These are phyloP conservation scores for Epinephelus fuscoguttatus DNA, from an alignment of 2,113 vertebrate species.

Conservation along the genomic window DNA sequence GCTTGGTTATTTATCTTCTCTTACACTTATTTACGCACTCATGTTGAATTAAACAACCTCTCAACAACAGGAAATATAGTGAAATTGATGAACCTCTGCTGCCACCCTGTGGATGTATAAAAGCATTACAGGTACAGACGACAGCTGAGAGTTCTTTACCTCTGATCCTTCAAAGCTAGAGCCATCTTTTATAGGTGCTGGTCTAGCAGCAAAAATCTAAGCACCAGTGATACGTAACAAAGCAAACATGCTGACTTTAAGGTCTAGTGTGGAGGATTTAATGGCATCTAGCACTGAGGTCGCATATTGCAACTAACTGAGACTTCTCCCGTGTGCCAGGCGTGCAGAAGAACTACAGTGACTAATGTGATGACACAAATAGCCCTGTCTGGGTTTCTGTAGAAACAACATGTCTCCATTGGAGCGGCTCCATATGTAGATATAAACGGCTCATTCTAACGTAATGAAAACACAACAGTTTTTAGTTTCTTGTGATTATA, in stretches of 20 bases:
- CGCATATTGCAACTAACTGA: too few species aligned
- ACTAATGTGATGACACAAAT: too few species aligned
- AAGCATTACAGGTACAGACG: constrained; percentile 28
- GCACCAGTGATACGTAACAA: background rate
- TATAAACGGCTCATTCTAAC: too few species aligned
- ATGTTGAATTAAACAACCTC: constrained; percentile 7
- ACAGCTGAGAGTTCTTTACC: background rate
- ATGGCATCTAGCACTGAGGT: too few species aligned
- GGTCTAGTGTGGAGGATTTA: too few species aligned
- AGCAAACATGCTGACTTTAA: background rate
- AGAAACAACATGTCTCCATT: too few species aligned
- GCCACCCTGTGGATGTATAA: constrained; percentile 72
- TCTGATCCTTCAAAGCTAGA: background rate
- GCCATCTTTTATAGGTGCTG: background rate
- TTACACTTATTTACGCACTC: background rate
- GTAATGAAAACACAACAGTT: too few species aligned
- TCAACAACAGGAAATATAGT: background rate
- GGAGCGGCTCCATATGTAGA: too few species aligned
- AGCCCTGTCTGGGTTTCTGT: too few species aligned
- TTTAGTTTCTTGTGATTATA: too few species aligned
- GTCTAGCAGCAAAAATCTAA: background rate
- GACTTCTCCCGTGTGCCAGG: too few species aligned
- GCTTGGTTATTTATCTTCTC: background rate
- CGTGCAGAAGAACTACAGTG: too few species aligned
- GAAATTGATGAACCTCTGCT: constrained; percentile 59